phyloP scores from a whole-genome alignment of 2,888 invertebrate species.

The Pandemis cinnamomeana region DNA sequence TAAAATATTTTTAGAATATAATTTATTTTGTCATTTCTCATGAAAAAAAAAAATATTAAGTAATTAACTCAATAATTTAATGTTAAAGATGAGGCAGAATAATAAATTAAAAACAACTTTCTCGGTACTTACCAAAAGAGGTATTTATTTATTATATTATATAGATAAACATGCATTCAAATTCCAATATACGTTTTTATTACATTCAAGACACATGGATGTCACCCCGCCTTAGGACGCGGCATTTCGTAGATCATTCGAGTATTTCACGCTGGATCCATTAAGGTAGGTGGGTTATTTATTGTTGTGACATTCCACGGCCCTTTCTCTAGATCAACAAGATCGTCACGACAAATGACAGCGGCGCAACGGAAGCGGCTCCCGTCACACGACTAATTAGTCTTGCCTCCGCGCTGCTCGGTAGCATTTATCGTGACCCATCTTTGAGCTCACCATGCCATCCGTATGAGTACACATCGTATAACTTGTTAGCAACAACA shows the following conservation, averaged over 20 bases:
- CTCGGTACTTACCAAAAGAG: conserved; percentile 81
- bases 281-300: conserved; percentile 23
- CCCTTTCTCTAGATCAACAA: conserved; percentile 55
- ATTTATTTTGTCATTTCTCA: neutral
- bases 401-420: neutral
- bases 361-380: neutral
- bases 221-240: conserved; percentile 50
- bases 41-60: neutral
- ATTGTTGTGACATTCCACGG: conserved; percentile 64
- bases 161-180: conserved; percentile 84
- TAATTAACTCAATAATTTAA: neutral
- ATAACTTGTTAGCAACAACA: conserved; percentile 83
- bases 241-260: conserved; percentile 3
- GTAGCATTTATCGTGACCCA: conserved; percentile 39
- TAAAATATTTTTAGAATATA: no score
- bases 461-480: conserved; percentile 75
- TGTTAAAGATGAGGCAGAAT: neutral
- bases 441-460: conserved; percentile 59
- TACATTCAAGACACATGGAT: conserved; percentile 73
- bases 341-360: conserved; percentile 58
- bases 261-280: neutral
- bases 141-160: conserved; percentile 82
- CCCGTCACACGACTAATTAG: neutral
- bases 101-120: conserved; percentile 49
- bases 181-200: conserved; percentile 76